These are phyloP conservation scores for Limnephilus marmoratus DNA, from an alignment of 2,888 invertebrate genomes.

Conservation along the genomic window DNA sequence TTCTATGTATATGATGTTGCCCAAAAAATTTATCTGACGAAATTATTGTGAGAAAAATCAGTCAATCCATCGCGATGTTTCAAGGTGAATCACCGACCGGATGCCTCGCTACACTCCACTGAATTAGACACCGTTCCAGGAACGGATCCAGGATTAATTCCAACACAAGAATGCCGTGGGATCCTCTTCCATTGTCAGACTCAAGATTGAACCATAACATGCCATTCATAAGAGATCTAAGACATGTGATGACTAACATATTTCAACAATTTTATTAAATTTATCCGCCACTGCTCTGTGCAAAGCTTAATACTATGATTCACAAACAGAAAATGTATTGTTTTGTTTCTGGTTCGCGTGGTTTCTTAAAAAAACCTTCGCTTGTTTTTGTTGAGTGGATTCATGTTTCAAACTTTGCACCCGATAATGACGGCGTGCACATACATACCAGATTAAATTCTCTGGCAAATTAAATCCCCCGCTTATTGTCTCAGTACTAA, in stretches of 20 bases:
- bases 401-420: constrained; percentile 25
- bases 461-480: neutral
- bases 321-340: neutral
- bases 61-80: constrained; percentile 20
- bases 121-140: constrained; percentile 18
- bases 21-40: neutral
- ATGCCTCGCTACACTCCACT: constrained; percentile 21
- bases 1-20: neutral
- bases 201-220: neutral
- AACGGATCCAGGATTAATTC: constrained; percentile 12
- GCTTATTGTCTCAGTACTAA: neutral
- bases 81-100: constrained; percentile 34
- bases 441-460: neutral
- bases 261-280: neutral
- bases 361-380: neutral
- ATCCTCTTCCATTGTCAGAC: neutral
- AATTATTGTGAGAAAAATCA: constrained; percentile 10
- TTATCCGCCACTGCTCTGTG: neutral
- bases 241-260: neutral
- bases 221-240: neutral
- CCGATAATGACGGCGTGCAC: neutral
- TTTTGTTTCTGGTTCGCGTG: neutral
- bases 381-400: neutral
- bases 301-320: neutral
- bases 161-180: neutral